Base-by-base conservation (phyloP, 2,797 vertebrate species). In the Pterois miles region DNA sequence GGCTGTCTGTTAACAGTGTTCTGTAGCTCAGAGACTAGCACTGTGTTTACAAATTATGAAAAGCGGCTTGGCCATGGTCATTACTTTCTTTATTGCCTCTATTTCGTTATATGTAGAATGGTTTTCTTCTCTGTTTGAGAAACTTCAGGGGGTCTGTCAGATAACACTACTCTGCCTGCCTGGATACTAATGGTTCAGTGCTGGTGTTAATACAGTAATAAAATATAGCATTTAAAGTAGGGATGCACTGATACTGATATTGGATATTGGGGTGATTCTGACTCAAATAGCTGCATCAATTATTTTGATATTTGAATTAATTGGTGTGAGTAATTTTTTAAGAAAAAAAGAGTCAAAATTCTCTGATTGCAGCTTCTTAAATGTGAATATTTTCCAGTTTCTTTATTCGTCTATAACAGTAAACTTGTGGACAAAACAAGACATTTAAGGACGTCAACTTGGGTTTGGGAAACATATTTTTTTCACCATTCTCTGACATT, bases 1-100 rank as follows among this genome's bases (percentile, higher is more conserved):
- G 31, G 50, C 81, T 87, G 78, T 80, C 86, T 80, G 75, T 76
- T 68, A 54, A 63, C 48, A 14, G 25, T 69, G 69, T 76, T 86
- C 67, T 65, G 54, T 50, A 57, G 69, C 72, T 63, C 76, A 54
- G 73, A 85, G 57, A 80, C 33, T 50, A 62, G 27, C 10, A n/a
- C 27, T 62, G 74, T 67, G 46, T 80, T 76, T 65, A 70, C 57
- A 72, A 74, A 76, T 67, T 57, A 86, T 77, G 25, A 77, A 84
- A 83, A 81, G 29, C 5, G 8, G 14, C 38, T 29, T 46, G 62
- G 10, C 18, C 25, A 12, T 53, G 18, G 34, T 74, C 38, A 81
- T 77, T 74, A 62, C n/a, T 81, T 71, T 78, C 53, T 78, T 81
- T 63, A 80, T 65, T 74, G 8, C 59, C 33, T 13, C 9, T 46